phyloP scores from a whole-genome alignment of 2,113 vertebrate species.

The Aramus guarauna region DNA sequence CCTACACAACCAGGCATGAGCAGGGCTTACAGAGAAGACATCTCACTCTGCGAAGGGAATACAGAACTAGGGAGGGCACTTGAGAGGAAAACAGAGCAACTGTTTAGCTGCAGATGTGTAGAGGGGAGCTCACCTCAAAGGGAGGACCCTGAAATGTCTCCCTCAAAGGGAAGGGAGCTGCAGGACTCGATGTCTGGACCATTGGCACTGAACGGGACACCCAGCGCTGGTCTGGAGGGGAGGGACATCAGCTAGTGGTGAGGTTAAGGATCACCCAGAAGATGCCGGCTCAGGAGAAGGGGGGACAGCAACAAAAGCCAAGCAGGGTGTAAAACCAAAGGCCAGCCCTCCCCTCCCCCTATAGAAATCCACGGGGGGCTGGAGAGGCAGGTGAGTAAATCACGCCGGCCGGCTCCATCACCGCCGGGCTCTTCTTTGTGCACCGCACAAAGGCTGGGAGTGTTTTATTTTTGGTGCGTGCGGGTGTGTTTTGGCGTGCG shows the following conservation, averaged over 20 bases:
- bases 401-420: conserved; percentile 30
- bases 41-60: not conserved
- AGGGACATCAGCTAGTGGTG: not conserved
- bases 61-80: not conserved
- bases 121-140: not conserved
- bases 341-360: conserved; percentile 11
- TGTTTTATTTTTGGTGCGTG: conserved; percentile 45
- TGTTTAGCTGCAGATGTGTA: not conserved
- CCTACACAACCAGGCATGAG: not conserved
- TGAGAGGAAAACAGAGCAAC: not conserved
- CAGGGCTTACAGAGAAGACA: rapidly evolving
- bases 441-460: conserved; percentile 41
- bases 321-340: not conserved
- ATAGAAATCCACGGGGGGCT: conserved; percentile 30
- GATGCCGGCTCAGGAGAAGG: not conserved
- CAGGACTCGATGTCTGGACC: not conserved
- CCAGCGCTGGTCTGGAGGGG: not conserved
- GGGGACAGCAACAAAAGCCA: conserved; percentile 26
- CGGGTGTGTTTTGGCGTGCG: conserved; percentile 26
- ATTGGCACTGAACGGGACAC: not conserved
- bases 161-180: not conserved
- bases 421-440: conserved; percentile 40
- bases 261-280: conserved; percentile 37
- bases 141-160: not conserved
- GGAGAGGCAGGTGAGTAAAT: conserved; percentile 70